phyloP scores from a whole-genome alignment of 2,113 vertebrate species.

The Entomyzon cyanotis region DNA sequence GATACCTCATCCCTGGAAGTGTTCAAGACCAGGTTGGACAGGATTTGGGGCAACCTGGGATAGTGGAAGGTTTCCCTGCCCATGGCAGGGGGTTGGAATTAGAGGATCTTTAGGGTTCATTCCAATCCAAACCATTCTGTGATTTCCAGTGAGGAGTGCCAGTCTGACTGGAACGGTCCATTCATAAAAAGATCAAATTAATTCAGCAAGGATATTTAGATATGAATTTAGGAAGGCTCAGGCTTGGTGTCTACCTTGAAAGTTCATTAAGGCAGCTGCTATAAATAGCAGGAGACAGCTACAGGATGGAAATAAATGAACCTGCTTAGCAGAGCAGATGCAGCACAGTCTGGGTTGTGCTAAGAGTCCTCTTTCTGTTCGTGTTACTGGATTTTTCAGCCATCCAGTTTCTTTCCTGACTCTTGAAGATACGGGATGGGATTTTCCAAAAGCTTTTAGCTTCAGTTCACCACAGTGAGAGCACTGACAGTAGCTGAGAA shows the following conservation, averaged over 20 bases:
- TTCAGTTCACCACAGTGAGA: neutral
- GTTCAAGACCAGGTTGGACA: neutral
- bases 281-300: conserved; percentile 1
- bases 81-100: neutral
- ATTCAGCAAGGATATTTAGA: neutral
- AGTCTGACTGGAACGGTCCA: neutral
- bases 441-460: neutral
- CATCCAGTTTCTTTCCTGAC: neutral
- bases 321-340: conserved; percentile 11
- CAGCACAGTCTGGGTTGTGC: neutral
- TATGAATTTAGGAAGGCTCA: neutral
- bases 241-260: neutral
- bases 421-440: neutral
- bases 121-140: neutral
- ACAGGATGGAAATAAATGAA: neutral
- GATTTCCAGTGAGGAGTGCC: neutral
- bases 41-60: neutral
- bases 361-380: neutral
- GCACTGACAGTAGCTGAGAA: neutral
- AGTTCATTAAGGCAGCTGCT: conserved; percentile 3
- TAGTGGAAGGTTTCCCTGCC: neutral
- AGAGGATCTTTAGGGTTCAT: neutral
- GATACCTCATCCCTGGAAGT: neutral
- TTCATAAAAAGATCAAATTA: neutral
- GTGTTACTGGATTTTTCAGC: neutral